Base-by-base conservation (phyloP, 2,113 vertebrate species). In the Eulacestoma nigropectus region DNA sequence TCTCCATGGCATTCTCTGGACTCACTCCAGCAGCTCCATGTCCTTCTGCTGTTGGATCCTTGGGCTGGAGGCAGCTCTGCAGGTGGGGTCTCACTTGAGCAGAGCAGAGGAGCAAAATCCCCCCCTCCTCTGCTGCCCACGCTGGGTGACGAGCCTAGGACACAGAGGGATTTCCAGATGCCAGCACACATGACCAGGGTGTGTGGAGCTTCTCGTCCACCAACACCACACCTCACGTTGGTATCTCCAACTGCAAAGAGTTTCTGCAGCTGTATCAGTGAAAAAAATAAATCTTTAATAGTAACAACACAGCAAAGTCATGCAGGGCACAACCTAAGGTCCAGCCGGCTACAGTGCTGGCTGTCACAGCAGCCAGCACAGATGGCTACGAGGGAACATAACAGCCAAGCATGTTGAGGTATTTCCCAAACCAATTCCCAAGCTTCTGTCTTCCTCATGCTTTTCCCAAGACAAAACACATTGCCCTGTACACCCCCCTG, bases 11-110 rank as follows among this genome's bases (percentile, higher is more conserved):
- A 13, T 76, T 7, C n/a, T 27, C 23, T 37, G 35, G 52, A 30
- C 46, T 53, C 13, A 0, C 15, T 44, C 12, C 16, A 60, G 15
- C 35, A 60, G 32, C 5, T 77, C 46, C 35, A 21, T 0, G 0
- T 47, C 30, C 8, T 33, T 33, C 42, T 41, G 18, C 26, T 56
- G 49, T 10, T 46, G 18, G 53, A 52, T 18, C 4, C 12, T 41
- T 32, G 3, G 6, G 21, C 30, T 69, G 55, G 29, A 76, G 55
- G 21, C 53, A 62, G 47, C 41, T 20, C 63, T 76, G 41, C 47
- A 90, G 41, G n/a, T 35, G 21, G 9, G 16, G 21, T 35, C 63
- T 41, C 47, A 76, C 30, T n/a, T 69, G 47, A 47, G 47, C 0
- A 0, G 25, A 25, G 7, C 16, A 82, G 20, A 52, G 22, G 12